phyloP scores from a whole-genome alignment of 2,113 vertebrate genomes.

The Sebastes schlegelii region DNA sequence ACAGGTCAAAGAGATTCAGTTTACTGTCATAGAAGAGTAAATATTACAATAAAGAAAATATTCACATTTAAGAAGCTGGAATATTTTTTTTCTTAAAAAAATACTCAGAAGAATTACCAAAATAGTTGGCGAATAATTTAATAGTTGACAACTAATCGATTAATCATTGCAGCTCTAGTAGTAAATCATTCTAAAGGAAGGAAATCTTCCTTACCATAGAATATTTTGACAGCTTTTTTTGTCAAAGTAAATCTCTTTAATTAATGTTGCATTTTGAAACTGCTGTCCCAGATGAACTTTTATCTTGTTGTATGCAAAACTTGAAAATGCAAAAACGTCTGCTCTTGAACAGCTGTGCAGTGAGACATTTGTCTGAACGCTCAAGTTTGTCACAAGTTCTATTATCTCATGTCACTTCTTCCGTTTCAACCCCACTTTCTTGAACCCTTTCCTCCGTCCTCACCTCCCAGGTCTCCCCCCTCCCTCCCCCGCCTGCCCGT shows the following conservation, averaged over 20 bases:
- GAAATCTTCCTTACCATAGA: neutral
- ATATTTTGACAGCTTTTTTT: neutral
- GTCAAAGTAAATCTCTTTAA: neutral
- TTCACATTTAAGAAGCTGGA: no score
- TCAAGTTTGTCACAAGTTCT: slow-evolving; percentile 22
- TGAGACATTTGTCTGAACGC: neutral
- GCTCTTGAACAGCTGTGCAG: neutral
- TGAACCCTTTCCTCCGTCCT: slow-evolving; percentile 47
- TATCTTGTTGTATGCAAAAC: neutral
- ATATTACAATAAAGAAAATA: no score
- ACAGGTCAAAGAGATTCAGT: no score
- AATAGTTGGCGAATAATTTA: no score
- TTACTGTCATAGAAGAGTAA: no score
- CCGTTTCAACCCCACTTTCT: slow-evolving; percentile 18
- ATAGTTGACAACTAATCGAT: no score
- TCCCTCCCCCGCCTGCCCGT: slow-evolving; percentile 19
- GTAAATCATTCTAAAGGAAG: neutral
- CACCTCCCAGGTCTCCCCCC: slow-evolving; percentile 45
- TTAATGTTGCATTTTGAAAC: neutral
- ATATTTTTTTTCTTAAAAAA: no score
- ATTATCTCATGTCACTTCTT: neutral
- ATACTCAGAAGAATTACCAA: no score
- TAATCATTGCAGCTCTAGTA: no score
- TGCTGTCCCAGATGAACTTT: neutral
- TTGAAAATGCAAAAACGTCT: neutral